phyloP scores from a whole-genome alignment of 2,888 invertebrate genomes.

The Monochamus alternatus region DNA sequence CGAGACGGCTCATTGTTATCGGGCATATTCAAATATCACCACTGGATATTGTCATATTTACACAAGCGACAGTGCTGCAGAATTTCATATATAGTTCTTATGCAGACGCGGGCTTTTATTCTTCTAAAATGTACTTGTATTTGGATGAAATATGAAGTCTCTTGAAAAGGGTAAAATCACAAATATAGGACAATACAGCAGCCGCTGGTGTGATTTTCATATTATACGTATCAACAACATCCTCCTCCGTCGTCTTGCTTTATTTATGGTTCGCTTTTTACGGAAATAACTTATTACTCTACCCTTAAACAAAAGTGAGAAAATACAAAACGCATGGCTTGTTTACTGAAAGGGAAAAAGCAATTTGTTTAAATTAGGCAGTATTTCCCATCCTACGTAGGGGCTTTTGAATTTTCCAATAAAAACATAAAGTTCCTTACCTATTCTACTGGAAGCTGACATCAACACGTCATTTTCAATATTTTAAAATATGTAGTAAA shows the following conservation, averaged over 20 bases:
- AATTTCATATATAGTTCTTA: constrained; percentile 40
- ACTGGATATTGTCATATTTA: constrained; percentile 50
- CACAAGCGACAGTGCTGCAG: constrained; percentile 39
- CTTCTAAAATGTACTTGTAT: constrained; percentile 40
- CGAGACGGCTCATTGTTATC: constrained; percentile 50
- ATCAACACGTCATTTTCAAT: no score
- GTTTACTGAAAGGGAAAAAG: background rate
- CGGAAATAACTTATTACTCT: constrained; percentile 26
- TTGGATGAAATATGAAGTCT: constrained; percentile 40
- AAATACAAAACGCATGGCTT: background rate
- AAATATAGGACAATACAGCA: constrained; percentile 31
- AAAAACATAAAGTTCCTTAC: background rate
- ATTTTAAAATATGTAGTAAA: no score
- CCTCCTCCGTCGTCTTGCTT: constrained; percentile 20
- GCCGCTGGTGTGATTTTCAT: constrained; percentile 35
- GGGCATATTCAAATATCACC: constrained; percentile 49
- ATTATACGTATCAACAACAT: constrained; percentile 25
- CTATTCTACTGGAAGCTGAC: no score
- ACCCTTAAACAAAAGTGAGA: constrained; percentile 5
- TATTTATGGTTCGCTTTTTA: constrained; percentile 33
- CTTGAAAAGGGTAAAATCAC: constrained; percentile 33
- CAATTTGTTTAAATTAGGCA: background rate
- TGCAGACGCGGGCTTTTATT: constrained; percentile 39
- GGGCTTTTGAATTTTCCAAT: no score
- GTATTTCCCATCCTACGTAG: no score